phyloP scores from a whole-genome alignment of 2,888 invertebrate genomes.

The Emmelina monodactyla region DNA sequence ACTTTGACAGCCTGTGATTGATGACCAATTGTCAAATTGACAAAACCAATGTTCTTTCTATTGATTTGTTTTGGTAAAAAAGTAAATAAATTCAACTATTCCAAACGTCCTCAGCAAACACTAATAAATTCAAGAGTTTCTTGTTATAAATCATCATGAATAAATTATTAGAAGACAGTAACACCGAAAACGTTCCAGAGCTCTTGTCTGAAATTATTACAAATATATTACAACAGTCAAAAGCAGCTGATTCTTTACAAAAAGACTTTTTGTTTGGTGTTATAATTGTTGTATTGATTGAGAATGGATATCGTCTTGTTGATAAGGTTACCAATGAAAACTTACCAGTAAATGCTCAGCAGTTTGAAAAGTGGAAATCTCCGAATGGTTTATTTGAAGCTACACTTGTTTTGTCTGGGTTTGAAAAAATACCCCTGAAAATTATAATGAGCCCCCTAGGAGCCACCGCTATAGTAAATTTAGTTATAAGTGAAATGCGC shows the following conservation, averaged over 20 bases:
- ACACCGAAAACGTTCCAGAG: conserved; percentile 30
- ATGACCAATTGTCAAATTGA: no score
- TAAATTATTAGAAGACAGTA: conserved; percentile 38
- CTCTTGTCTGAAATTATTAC: conserved; percentile 30
- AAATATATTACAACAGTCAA: conserved; percentile 24
- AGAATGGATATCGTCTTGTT: conserved; percentile 34
- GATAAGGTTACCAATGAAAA: conserved; percentile 19
- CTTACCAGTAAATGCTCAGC: conserved; percentile 20
- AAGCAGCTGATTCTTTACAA: conserved; percentile 29
- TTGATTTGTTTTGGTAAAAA: no score
- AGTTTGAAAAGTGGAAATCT: conserved; percentile 29
- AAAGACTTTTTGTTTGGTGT: conserved; percentile 43
- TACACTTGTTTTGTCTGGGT: conserved; percentile 31
- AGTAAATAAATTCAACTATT: no score
- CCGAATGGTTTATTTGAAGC: conserved; percentile 31
- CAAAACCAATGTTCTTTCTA: no score
- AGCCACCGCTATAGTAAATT: conserved; percentile 36
- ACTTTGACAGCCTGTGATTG: no score
- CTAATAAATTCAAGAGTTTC: no score
- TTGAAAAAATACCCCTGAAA: conserved; percentile 29
- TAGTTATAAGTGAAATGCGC: conserved; percentile 31
- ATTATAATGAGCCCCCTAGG: conserved; percentile 42
- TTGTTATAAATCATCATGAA: conserved; percentile 20
- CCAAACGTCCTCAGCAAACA: no score
- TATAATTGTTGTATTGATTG: conserved; percentile 38